A percentile compares a stretch with the other conserved stretches of the same genome.
phyloP scores from a whole-genome alignment of 2,888 invertebrate species.

The Leucozona laternaria region DNA sequence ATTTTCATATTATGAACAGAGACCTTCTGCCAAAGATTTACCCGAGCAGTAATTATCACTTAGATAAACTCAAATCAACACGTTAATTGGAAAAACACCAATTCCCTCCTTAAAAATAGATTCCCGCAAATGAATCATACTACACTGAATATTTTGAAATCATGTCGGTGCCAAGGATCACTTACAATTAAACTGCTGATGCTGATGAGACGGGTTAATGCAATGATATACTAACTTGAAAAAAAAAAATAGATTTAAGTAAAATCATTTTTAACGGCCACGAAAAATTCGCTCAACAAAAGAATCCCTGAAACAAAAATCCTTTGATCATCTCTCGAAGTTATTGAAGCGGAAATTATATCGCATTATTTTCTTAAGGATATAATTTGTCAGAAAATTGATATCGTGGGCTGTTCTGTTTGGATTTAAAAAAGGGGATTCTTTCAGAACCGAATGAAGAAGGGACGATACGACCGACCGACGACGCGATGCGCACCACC shows the following conservation, averaged over 20 bases:
- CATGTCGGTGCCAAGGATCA: slow-evolving; percentile 48
- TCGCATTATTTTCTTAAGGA: slow-evolving; percentile 71
- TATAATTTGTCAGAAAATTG: slow-evolving; percentile 74
- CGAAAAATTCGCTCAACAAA: slow-evolving; percentile 43
- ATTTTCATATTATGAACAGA: slow-evolving; percentile 43
- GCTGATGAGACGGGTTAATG: slow-evolving; percentile 1
- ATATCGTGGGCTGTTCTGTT: slow-evolving; percentile 66
- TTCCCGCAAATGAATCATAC: slow-evolving; percentile 31
- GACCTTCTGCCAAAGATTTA: slow-evolving; percentile 1
- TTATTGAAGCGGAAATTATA: slow-evolving; percentile 71
- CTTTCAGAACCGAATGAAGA: not conserved
- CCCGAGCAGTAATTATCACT: slow-evolving; percentile 43
- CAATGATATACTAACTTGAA: slow-evolving; percentile 38
- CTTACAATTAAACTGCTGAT: slow-evolving; percentile 36
- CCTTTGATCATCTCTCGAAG: slow-evolving; percentile 66
- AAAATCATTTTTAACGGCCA: slow-evolving; percentile 31
- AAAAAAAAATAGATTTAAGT: slow-evolving; percentile 25
- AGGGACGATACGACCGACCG: slow-evolving; percentile 30
- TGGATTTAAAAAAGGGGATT: slow-evolving; percentile 29
- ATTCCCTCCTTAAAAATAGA: slow-evolving; percentile 33
- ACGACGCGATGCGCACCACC: slow-evolving; percentile 49
- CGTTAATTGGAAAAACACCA: slow-evolving; percentile 70
- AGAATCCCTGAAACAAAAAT: slow-evolving; percentile 44
- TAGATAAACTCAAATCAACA: slow-evolving; percentile 44
- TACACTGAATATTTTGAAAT: slow-evolving; percentile 35